Evolutionary conservation across 2,797 vertebrate species (phyloP), one percentile per base, ranked within the genome.

Genomic region (Schizopygopsis pylzovi): DNA sequence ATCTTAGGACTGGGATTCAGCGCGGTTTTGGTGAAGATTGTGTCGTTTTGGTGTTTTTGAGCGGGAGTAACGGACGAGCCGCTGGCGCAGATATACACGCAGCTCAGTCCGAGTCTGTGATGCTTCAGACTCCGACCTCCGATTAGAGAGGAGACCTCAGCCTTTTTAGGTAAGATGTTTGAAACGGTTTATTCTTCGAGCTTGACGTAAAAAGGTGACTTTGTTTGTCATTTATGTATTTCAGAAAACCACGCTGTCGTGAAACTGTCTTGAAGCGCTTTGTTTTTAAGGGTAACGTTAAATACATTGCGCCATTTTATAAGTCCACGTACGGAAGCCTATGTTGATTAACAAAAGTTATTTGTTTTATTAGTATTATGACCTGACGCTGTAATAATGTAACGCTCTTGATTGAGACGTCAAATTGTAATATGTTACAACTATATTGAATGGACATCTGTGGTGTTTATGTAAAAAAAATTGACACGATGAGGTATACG

Each of bases 11-110:
- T 49, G 41, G 43, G 84, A 47, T 59, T 71, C 8, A 47, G 68
- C 18, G 4, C n/a, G 22, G 67, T 4, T 16, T 3, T 20, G 22
- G 0, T 6, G 70, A 12, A 45, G 47, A 68, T 71, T 78, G 16
- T 20, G 72, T 71, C 61, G 20, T 85, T 89, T 90, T 70, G 54
- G 12, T 49, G 52, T 70, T 81, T 88, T 91, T 91, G 89, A 91
- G 90, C 90, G 89, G 90, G 90, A 90, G 89, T 85, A 86, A 88
- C 87, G 87, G 87, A 85, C 83, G 67, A 65, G 79, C 25, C 73
- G 79, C 85, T 89, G 87, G 77, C 87, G 87, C 87, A 88, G 84
- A 79, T 75, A 79, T 68, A 81, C 71, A 73, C 39, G 73, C 72
- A 61, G 82, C n/a, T 82, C 76, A 63, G 45, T 28, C 67, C 39